These are phyloP conservation scores for Leucania comma DNA, from an alignment of 2,888 invertebrate genomes.

Conservation along the genomic window DNA sequence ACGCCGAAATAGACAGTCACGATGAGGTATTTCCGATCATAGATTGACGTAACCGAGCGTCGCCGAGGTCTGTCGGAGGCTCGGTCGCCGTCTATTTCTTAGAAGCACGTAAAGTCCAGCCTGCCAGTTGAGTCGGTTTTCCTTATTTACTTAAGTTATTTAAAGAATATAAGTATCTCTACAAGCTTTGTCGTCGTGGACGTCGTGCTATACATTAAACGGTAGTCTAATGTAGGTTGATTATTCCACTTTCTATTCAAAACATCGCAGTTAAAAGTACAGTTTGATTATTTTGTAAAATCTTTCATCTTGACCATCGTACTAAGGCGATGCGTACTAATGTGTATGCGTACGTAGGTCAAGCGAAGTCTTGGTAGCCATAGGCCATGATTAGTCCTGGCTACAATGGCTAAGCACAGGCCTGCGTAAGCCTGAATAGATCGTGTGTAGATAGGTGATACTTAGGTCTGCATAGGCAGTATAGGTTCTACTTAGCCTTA, in stretches of 20 bases:
- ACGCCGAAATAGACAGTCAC: constrained; percentile 73
- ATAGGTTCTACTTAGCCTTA: too few relatives aligned
- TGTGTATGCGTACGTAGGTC: too few relatives aligned
- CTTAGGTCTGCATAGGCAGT: too few relatives aligned
- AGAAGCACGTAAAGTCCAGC: constrained; percentile 74
- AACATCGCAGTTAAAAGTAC: too few relatives aligned
- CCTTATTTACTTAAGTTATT: constrained; percentile 72
- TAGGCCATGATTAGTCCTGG: too few relatives aligned
- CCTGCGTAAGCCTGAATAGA: too few relatives aligned
- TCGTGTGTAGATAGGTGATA: too few relatives aligned
- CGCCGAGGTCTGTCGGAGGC: constrained; percentile 66
- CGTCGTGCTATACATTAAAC: background rate
- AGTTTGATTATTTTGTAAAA: too few relatives aligned
- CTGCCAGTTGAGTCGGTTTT: constrained; percentile 68
- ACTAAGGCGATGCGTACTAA: too few relatives aligned
- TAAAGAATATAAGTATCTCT: constrained; percentile 12
- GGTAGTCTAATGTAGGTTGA: background rate
- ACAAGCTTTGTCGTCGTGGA: constrained; percentile 8
- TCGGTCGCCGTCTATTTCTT: constrained; percentile 69
- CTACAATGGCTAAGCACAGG: too few relatives aligned
- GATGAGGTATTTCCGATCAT: constrained; percentile 78
- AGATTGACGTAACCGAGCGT: constrained; percentile 70
- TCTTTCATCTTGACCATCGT: too few relatives aligned
- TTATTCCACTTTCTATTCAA: background rate
- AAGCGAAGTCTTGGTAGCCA: too few relatives aligned